Base-by-base conservation (phyloP, 2,797 vertebrate genomes). In the Lophius americanus region DNA sequence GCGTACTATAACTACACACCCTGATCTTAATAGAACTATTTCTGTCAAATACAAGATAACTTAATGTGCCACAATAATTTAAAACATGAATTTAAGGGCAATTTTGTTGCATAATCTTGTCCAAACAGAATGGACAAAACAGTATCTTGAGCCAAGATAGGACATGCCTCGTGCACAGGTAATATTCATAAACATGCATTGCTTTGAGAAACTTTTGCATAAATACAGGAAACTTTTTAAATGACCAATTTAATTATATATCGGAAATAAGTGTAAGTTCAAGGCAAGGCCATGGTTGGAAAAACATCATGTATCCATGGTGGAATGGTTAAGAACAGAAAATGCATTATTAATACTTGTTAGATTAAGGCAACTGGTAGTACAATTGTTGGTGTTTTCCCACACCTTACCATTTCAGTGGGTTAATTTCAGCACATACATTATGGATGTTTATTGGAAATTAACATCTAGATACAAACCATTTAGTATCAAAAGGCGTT, bases 81-180 rank as follows among this genome's bases (percentile, higher is more conserved):
- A 44, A 73, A 55, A 63, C 44, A 60, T 48, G 46, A 52, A 81
- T 66, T 71, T 50, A 60, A 42, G 35, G 14, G 62, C 37, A 72
- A 43, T 55, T 66, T 39, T 14, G 64, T 73, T 82, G 47, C 68
- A 67, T 70, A 76, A 78, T 9, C 8, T 33, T 41, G 46, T 23
- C 33, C 10, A 35, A 35, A 13, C 33, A 13, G 3, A 63, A 23
- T 23, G 23, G 23, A 23, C 23, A 23, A 51, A 73, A 70, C 76
- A 75, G 51, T 64, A 75, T 68, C 53, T 66, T 55, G 68, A 76
- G 53, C 65, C 86, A 75, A 75, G 84, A 73, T 56, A 12, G 38
- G 75, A 75, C 88, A 61, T 5, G 70, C 46, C 64, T 68, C 55
- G 73, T 32, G 57, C 37, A 73, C 12, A 55, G 59, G 76, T 81